Conservation (phyloP, 2,888 invertebrate genomes). For the Automeris io region DNA sequence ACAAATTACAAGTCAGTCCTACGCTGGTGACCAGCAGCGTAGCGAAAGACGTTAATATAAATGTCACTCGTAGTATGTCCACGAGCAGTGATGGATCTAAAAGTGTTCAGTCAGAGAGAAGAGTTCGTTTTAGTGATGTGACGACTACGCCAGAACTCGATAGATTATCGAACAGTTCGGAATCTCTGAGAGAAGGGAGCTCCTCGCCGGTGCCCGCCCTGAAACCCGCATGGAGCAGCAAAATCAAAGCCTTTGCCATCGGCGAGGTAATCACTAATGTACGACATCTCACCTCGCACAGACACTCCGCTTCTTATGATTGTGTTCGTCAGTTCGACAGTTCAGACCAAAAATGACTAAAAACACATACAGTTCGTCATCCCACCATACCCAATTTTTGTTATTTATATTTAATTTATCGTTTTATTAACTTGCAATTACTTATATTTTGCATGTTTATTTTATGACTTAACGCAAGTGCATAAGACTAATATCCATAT, state of each 20-base stretch:
- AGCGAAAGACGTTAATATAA: conserved; percentile 57
- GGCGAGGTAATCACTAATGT: conserved; percentile 74
- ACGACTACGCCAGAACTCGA: conserved; percentile 57
- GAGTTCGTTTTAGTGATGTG: conserved; percentile 70
- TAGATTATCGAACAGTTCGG: conserved; percentile 54
- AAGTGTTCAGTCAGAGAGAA: conserved; percentile 67
- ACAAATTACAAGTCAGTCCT: conserved; percentile 33
- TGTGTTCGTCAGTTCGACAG: conserved; percentile 75
- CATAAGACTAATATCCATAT: conserved; percentile 43
- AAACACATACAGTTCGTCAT: conserved; percentile 47
- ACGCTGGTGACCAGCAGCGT: conserved; percentile 40
- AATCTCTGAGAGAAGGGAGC: conserved; percentile 52
- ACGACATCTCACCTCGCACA: conserved; percentile 62
- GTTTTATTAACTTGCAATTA: conserved; percentile 64
- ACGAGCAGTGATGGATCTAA: conserved; percentile 43
- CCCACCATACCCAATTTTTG: conserved; percentile 51
- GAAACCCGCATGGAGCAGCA: conserved; percentile 74
- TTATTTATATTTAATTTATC: conserved; percentile 41
- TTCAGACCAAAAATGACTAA: conserved; percentile 51
- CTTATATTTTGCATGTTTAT: conserved; percentile 68
- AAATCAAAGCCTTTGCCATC: conserved; percentile 74
- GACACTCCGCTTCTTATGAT: conserved; percentile 69
- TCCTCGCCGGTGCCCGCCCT: conserved; percentile 50
- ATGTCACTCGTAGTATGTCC: conserved; percentile 44
- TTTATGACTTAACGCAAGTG: conserved; percentile 42